A percentile compares a stretch with the other conserved stretches of the same genome.
phyloP scores from a whole-genome alignment of 2,888 invertebrate genomes.

The Argyra leucocephala region DNA sequence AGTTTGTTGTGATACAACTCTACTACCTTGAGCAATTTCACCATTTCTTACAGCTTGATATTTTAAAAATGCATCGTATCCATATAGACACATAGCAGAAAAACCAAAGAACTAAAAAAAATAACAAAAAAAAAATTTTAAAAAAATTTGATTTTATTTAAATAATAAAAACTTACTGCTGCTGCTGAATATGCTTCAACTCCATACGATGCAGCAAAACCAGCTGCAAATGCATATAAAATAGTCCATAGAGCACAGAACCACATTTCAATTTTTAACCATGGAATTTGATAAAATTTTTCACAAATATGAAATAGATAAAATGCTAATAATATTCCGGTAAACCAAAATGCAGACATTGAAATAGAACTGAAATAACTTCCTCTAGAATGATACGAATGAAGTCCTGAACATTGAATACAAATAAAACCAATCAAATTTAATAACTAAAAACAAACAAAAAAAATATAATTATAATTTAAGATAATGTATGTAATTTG shows the following conservation, averaged over 20 bases:
- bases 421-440: conserved; percentile 73
- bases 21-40: conserved; percentile 59
- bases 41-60: conserved; percentile 57
- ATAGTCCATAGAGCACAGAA: conserved; percentile 66
- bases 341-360: conserved; percentile 79
- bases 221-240: conserved; percentile 66
- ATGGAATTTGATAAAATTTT: conserved; percentile 73
- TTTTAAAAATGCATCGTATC: conserved; percentile 69
- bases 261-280: conserved; percentile 71
- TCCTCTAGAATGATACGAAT: conserved; percentile 50
- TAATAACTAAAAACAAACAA: conserved; percentile 47
- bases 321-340: conserved; percentile 63
- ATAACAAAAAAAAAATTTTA: conserved; percentile 20
- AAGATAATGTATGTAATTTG: neutral
- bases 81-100: conserved; percentile 68
- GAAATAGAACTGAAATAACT: conserved; percentile 69
- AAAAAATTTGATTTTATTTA: neutral
- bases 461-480: neutral
- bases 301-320: conserved; percentile 82
- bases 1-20: conserved; percentile 17
- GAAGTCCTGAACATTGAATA: conserved; percentile 52
- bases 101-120: conserved; percentile 75
- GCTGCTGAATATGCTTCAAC: conserved; percentile 52
- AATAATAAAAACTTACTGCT: conserved; percentile 52
- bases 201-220: conserved; percentile 54